phyloP scores from a whole-genome alignment of 1,140 invertebrate genomes.

The Trialeurodes vaporariorum region DNA sequence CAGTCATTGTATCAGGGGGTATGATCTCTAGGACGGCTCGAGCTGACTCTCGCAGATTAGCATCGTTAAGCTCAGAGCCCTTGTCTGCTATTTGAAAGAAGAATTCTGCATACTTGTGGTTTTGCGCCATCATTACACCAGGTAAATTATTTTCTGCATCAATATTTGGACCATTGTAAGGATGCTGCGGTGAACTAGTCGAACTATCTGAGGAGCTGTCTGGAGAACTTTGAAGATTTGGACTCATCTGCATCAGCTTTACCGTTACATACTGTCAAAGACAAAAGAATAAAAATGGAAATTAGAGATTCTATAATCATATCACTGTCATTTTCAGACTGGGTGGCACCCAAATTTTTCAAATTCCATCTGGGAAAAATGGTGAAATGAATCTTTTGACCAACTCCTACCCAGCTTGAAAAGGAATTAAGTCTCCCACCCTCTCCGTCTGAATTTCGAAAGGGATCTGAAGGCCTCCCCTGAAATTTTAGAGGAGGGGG shows the following conservation, averaged over 20 bases:
- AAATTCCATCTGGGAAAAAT: conserved; percentile 3
- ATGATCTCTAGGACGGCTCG: conserved; percentile 77
- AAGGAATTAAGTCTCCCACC: no score
- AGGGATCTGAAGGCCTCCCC: no score
- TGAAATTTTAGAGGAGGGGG: no score
- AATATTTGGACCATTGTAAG: conserved; percentile 56
- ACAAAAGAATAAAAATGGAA: conserved; percentile 10
- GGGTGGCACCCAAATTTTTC: conserved; percentile 4
- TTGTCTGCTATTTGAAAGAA: conserved; percentile 83
- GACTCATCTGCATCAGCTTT: conserved; percentile 67
- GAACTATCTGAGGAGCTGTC: conserved; percentile 81
- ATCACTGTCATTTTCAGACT: neutral
- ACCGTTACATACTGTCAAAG: conserved; percentile 60
- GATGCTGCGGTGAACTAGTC: conserved; percentile 72
- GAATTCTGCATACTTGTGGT: conserved; percentile 70
- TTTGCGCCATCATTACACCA: conserved; percentile 73
- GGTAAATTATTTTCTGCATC: conserved; percentile 81
- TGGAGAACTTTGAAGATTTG: conserved; percentile 73
- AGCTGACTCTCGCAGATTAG: conserved; percentile 70
- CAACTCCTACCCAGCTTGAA: no score
- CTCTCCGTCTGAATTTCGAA: no score
- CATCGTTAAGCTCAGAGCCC: conserved; percentile 66
- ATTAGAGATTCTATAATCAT: conserved; percentile 9
- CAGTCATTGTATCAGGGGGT: conserved; percentile 70
- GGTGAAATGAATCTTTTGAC: no score